A percentile compares a stretch with the other conserved stretches of the same genome.
Evolutionary conservation across 2,888 invertebrate species (phyloP).

Genomic region (Thyatira batis): DNA sequence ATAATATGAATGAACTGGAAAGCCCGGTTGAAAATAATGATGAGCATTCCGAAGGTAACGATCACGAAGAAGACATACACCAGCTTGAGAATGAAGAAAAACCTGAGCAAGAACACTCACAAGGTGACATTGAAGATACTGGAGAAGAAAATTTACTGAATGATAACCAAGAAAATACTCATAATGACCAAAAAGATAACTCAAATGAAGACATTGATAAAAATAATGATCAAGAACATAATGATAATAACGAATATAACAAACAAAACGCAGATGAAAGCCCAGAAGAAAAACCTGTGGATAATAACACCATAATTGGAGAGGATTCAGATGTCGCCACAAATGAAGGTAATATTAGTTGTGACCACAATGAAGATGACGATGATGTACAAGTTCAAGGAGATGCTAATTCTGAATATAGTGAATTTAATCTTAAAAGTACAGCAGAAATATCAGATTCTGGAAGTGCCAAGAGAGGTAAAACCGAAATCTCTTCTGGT

Average conservation of each 20-base stretch:
- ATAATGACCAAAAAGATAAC: slow-evolving; percentile 1
- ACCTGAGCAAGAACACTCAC: neutral
- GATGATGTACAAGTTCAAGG: slow-evolving; percentile 81
- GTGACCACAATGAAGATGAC: slow-evolving; percentile 75
- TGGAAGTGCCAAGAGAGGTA: slow-evolving; percentile 74
- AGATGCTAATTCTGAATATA: slow-evolving; percentile 68
- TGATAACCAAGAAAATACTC: slow-evolving; percentile 9
- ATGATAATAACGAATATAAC: slow-evolving; percentile 12
- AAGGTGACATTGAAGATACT: neutral
- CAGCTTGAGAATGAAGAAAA: neutral
- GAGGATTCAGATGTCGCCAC: slow-evolving; percentile 37
- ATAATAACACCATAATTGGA: slow-evolving; percentile 14
- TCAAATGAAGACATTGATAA: slow-evolving; percentile 19
- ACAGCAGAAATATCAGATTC: slow-evolving; percentile 63
- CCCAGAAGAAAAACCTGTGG: slow-evolving; percentile 7
- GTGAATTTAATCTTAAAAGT: slow-evolving; percentile 63
- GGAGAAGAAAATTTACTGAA: slow-evolving; percentile 8
- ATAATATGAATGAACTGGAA: neutral
- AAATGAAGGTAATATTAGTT: slow-evolving; percentile 69
- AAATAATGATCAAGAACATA: slow-evolving; percentile 27
- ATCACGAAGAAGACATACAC: slow-evolving; percentile 8
- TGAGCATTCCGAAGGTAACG: slow-evolving; percentile 6
- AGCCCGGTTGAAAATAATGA: neutral
- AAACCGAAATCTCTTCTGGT: slow-evolving; percentile 71
- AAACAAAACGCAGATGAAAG: slow-evolving; percentile 15